These are phyloP conservation scores for Lymantria dispar DNA, from an alignment of 2,888 invertebrate species.

Conservation along the genomic window DNA sequence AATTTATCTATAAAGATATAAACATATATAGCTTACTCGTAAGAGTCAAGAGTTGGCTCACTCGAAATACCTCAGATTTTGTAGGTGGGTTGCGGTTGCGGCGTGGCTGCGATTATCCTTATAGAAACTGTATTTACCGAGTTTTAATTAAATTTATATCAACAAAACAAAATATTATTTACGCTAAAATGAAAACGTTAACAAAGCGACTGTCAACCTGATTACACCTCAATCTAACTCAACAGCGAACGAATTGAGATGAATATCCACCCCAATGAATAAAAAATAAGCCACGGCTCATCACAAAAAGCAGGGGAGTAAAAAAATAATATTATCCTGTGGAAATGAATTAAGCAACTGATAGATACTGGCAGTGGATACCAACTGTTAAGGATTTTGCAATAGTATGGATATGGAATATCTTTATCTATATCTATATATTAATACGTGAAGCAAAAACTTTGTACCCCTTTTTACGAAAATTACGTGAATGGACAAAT, in stretches of 20 bases:
- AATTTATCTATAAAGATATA: too few species aligned
- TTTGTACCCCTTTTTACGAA: too few species aligned
- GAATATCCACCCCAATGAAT: conserved; percentile 76
- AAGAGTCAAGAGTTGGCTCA: too few species aligned
- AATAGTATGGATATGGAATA: conserved; percentile 27
- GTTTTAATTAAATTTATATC: not conserved
- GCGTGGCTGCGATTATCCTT: too few species aligned
- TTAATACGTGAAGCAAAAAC: too few species aligned
- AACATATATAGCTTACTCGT: too few species aligned
- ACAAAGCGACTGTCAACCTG: conserved; percentile 56
- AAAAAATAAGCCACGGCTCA: conserved; percentile 78
- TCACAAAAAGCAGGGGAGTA: conserved; percentile 75
- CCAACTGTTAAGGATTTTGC: conserved; percentile 28
- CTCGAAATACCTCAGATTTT: too few species aligned
- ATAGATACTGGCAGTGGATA: conserved; percentile 65
- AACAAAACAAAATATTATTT: conserved; percentile 27
- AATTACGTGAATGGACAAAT: too few species aligned
- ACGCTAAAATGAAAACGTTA: conserved; percentile 4
- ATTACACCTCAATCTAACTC: conserved; percentile 66
- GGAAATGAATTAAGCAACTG: conserved; percentile 81
- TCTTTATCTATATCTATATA: too few species aligned
- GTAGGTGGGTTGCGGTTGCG: too few species aligned
- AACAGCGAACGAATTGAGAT: conserved; percentile 58
- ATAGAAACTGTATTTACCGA: too few species aligned
- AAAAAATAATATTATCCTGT: conserved; percentile 83